Evolutionary conservation across 2,888 invertebrate genomes (phyloP).

Genomic region (Subacronicta megacephala): DNA sequence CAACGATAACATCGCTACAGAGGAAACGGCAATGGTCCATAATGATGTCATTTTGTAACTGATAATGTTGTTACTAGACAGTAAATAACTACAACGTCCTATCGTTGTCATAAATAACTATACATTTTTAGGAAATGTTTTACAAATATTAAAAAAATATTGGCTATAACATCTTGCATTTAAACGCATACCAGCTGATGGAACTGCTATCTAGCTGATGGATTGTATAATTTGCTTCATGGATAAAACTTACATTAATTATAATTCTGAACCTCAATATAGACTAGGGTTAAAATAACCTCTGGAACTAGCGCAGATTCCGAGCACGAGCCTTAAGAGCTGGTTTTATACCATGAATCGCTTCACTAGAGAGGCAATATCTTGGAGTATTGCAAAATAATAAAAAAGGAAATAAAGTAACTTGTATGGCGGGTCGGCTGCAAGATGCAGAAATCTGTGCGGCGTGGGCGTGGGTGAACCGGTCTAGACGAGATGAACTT

Average conservation of each 20-base stretch:
- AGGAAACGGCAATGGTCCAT: conserved; percentile 64
- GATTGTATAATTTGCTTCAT: conserved; percentile 8
- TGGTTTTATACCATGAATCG: conserved; percentile 66
- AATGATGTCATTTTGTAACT: conserved; percentile 71
- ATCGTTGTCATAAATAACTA: conserved; percentile 48
- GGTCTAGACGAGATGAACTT: conserved; percentile 89
- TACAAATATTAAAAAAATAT: conserved; percentile 28
- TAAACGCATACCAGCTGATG: conserved; percentile 7
- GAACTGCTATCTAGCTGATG: conserved; percentile 11
- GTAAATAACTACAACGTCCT: conserved; percentile 61
- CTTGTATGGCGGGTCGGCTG: conserved; percentile 86
- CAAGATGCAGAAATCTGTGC: conserved; percentile 89
- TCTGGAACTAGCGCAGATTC: conserved; percentile 26
- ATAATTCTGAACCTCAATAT: conserved; percentile 12
- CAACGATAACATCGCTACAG: conserved; percentile 62
- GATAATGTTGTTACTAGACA: conserved; percentile 67
- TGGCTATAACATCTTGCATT: conserved; percentile 19
- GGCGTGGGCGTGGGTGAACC: conserved; percentile 85
- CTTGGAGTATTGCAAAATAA: conserved; percentile 83
- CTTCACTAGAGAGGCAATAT: conserved; percentile 80
- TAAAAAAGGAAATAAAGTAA: conserved; percentile 86
- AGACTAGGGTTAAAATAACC: conserved; percentile 42
- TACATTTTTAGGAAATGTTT: conserved; percentile 41
- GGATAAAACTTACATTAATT: background rate
- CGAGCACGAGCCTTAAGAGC: conserved; percentile 60